Evolutionary conservation across 53 echinoderm and acorn worm genomes (phyloP), one percentile per base, ranked within the genome.

Genomic region (Stichopus horrens): DNA sequence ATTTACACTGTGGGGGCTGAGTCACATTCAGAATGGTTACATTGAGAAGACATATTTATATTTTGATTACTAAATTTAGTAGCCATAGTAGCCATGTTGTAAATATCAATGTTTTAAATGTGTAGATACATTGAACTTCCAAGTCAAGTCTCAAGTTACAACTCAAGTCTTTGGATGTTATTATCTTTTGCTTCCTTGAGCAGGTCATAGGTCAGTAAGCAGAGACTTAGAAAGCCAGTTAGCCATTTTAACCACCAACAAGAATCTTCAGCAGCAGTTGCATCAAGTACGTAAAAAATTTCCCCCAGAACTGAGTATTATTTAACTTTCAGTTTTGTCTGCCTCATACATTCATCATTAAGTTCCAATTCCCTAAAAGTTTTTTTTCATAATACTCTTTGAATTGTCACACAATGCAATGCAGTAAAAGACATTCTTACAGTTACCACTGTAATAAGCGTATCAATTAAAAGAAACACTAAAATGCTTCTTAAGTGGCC

Each of bases 191-290:
- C 57, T 55, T 79, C 54, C 37, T 37, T 37, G 37, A 37, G 37
- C 90, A 97, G 97, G 97, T 91, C 95, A 97, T 90, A 92, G 97
- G 88, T 97, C 97, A 79, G 97, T 97, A 5, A 93, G 95, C 81
- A 92, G 97, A 59, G 97, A 97, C 71, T 91, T 97, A 2, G 97
- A 97, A 82, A 95, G 93, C 5, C 97, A 97, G 59, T 77, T 97
- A 23, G 97, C 95, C 19, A 88, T 97, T 23, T 87, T 97, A 8
- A 97, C 97, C 6, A 86, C 89, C 52, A 97, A 94, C 87, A 58
- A 77, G 52, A 90, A 94, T 8, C 95, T 97, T 56, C 92, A 91
- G 77, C 75, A 94, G 21, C 95, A 97, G 80, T 90, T 97, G 8
- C 93, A 97, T 76, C 74, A 94, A 91, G 97, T 92, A 22, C 14